Base-by-base conservation (phyloP, 2,113 vertebrate genomes). In the Arizona elegans region DNA sequence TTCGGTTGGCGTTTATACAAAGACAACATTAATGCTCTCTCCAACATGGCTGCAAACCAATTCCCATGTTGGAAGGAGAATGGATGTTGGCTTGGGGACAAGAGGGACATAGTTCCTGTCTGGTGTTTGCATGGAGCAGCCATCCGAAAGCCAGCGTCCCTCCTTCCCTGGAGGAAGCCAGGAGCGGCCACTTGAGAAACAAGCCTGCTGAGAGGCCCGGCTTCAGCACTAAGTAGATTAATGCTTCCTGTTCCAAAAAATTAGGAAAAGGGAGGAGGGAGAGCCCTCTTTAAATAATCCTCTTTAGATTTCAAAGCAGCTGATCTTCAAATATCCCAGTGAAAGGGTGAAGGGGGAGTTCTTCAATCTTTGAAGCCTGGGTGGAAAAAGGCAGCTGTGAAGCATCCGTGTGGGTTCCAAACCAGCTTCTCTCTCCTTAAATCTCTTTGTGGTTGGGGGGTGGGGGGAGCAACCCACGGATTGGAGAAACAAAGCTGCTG, bases 191-290 rank as follows among this genome's bases (percentile, higher is more conserved):
- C 96, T 96, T 94, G 95, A 97, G 96, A 97, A 97, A 97, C 95
- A 97, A 96, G 96, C 92, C 10, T 96, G 93, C 95, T 96, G 97
- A 97, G 97, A 98, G 96, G 96, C 94, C 96, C 85, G 90, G 96
- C 91, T 96, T 97, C 97, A 97, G 97, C 95, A 54, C 96, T 97
- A 97, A 97, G 96, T 97, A 95, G 97, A 97, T 98, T 97, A 98
- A 97, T 98, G 97, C 97, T 97, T 97, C 96, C 97, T 43, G 94
- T 96, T 96, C 92, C 13, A 50, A 2, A 97, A 97, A 97, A 97
- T 89, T 96, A 96, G 50, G 94, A 95, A 95, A 88, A 33, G 86
- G 94, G 52, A 54, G 52, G 24, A 3, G 53, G 91, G 95, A 47
- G 50, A 12, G 93, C 38, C 92, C 92, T 95, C 90, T 26, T 33